Conservation (phyloP, 2,113 vertebrate genomes). For the Cynocephalus volans region DNA sequence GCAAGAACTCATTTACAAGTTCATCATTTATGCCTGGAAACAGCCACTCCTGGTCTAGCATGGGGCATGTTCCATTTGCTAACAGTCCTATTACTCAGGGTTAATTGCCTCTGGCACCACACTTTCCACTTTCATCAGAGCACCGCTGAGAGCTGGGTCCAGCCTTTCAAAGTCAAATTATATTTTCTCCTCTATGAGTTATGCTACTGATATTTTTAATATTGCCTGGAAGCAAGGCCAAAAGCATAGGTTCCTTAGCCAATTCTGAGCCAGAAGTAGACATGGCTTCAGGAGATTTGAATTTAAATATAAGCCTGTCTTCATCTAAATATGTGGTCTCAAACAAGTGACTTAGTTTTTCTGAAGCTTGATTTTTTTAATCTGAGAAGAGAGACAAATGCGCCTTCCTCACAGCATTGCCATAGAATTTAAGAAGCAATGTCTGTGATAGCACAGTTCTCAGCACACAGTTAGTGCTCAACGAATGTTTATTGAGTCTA, state of each 20-base stretch:
- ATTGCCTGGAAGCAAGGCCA: neutral
- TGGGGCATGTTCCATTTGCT: constrained; percentile 78
- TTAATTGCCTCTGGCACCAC: constrained; percentile 87
- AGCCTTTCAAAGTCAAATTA: constrained; percentile 85
- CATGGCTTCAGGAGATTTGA: constrained; percentile 1
- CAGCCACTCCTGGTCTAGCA: constrained; percentile 67
- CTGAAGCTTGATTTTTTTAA: constrained; percentile 36
- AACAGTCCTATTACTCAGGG: constrained; percentile 83
- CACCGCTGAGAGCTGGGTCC: constrained; percentile 74
- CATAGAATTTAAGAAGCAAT: neutral
- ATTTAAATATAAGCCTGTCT: neutral
- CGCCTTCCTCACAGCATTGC: neutral
- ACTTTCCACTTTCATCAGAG: constrained; percentile 82
- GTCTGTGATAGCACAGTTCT: neutral
- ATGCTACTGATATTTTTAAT: constrained; percentile 73
- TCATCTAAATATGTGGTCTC: neutral
- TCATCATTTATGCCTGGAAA: constrained; percentile 82
- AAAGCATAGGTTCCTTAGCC: neutral
- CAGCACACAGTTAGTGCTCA: neutral
- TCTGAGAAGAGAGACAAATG: neutral
- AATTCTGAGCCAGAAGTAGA: neutral
- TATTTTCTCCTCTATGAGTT: constrained; percentile 76
- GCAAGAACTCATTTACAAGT: constrained; percentile 76
- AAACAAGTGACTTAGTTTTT: neutral
- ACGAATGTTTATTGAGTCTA: neutral